A percentile compares a stretch with the other conserved stretches of the same genome.
Evolutionary conservation across 2,797 vertebrate genomes (phyloP).

Genomic region (Tolypeutes matacus): DNA sequence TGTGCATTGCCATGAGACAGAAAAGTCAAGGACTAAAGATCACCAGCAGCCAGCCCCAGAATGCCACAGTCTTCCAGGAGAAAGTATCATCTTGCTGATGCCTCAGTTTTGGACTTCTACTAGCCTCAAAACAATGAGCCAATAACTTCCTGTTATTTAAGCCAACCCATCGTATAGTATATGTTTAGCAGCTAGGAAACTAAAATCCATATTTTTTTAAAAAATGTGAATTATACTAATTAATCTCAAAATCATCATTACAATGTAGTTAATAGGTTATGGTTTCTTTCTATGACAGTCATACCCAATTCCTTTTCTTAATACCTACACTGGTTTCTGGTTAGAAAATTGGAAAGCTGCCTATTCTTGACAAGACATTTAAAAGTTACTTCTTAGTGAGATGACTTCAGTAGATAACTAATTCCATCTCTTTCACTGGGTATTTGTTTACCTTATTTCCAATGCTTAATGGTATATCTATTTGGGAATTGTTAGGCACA

Average conservation of each 20-base stretch:
- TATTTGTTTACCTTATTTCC: background rate
- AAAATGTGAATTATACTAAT: background rate
- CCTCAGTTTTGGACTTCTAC: too few species aligned
- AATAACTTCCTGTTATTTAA: too few species aligned
- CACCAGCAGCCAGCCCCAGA: too few species aligned
- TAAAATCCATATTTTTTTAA: background rate
- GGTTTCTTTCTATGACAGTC: conserved; percentile 40
- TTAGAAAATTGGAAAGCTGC: conserved; percentile 9
- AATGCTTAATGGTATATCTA: conserved; percentile 19
- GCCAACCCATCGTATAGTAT: too few species aligned
- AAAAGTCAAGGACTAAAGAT: too few species aligned
- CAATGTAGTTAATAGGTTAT: conserved; percentile 3
- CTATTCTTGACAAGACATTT: conserved; percentile 45
- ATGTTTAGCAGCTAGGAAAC: too few species aligned
- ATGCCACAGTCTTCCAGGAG: too few species aligned
- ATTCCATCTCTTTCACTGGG: background rate
- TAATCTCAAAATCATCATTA: conserved; percentile 1
- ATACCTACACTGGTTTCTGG: conserved; percentile 12
- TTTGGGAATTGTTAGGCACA: background rate
- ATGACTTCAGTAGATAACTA: conserved; percentile 32
- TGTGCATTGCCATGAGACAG: too few species aligned
- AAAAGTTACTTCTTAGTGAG: background rate
- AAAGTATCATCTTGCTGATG: too few species aligned
- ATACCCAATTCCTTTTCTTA: conserved; percentile 37
- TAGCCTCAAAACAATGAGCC: too few species aligned